Evolutionary conservation across 2,113 vertebrate species (phyloP), one percentile per base, ranked within the genome.

Genomic region (Phyllopteryx taeniolatus): DNA sequence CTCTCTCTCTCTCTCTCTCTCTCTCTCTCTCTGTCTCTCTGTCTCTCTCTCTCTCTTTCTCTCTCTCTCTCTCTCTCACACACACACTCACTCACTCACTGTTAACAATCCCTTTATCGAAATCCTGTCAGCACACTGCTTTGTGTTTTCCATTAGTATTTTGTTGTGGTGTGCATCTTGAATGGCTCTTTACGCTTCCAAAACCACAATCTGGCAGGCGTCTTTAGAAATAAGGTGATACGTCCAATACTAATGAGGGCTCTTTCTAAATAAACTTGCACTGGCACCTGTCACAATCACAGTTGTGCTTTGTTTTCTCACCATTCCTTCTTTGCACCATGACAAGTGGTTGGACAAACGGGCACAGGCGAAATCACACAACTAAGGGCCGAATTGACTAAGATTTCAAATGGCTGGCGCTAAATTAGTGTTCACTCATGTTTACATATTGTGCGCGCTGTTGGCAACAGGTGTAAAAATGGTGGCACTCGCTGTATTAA

Each of bases 101-200:
- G 84, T 83, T 87, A 85, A 90, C 83, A 90, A 87, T 82, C 77
- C 77, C 65, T 73, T 68, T 90, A 87, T 91, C 79, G 88, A 89
- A 91, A 87, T 92, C 79, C 88, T 88, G 87, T 90, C 88, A 87
- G 79, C 78, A 49, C 77, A 68, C 42, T 70, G 81, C 78, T 92
- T 89, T 89, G 76, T 85, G 67, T 88, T 73, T 68, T 43, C 70
- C 83, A 87, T 92, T 91, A 87, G 82, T 86, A 88, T 92, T 91
- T 88, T 84, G 82, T 90, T 88, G 86, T 87, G 88, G 81, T 85
- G 80, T 87, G 86, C 84, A 80, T 86, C 77, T 82, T 77, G 79
- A 88, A 90, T 72, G 79, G 76, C 81, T 88, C 65, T 65, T 77
- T 81, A 62, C 82, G 60, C 80, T 85, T 78, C 76, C 84, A 57